Evolutionary conservation across 2,888 invertebrate species (phyloP).

Genomic region (Dryocosmus kuriphilus): DNA sequence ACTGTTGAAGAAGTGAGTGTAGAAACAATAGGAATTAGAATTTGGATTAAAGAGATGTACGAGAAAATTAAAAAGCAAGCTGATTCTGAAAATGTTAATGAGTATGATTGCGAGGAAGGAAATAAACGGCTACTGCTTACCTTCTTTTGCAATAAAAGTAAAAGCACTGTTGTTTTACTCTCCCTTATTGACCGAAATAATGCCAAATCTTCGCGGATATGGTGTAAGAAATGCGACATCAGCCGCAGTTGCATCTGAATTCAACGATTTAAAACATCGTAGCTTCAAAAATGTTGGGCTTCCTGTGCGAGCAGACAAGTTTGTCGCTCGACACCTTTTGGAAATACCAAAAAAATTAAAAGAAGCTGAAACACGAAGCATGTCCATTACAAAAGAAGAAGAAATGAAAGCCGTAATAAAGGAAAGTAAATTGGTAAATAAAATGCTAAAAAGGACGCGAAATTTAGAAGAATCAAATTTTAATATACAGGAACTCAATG

Average conservation of each 20-base stretch:
- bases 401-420: neutral
- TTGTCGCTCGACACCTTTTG: slow-evolving; percentile 41
- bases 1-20: neutral
- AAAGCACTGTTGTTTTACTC: slow-evolving; percentile 47
- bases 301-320: slow-evolving; percentile 47
- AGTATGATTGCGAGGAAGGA: neutral
- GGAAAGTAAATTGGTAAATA: neutral
- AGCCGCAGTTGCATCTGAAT: slow-evolving; percentile 47
- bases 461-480: neutral
- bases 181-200: slow-evolving; percentile 43
- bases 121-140: slow-evolving; percentile 43
- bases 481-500: neutral
- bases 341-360: slow-evolving; percentile 44
- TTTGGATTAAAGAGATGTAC: neutral
- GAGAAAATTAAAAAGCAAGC: neutral
- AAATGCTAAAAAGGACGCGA: neutral
- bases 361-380: slow-evolving; percentile 9
- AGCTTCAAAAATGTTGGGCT: slow-evolving; percentile 37
- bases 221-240: slow-evolving; percentile 44
- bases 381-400: slow-evolving; percentile 14
- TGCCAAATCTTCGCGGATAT: slow-evolving; percentile 37
- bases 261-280: slow-evolving; percentile 47
- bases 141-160: slow-evolving; percentile 40
- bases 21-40: neutral
- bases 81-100: neutral